Evolutionary conservation across 2,888 invertebrate species (phyloP).

Genomic region (Phalera bucephala): DNA sequence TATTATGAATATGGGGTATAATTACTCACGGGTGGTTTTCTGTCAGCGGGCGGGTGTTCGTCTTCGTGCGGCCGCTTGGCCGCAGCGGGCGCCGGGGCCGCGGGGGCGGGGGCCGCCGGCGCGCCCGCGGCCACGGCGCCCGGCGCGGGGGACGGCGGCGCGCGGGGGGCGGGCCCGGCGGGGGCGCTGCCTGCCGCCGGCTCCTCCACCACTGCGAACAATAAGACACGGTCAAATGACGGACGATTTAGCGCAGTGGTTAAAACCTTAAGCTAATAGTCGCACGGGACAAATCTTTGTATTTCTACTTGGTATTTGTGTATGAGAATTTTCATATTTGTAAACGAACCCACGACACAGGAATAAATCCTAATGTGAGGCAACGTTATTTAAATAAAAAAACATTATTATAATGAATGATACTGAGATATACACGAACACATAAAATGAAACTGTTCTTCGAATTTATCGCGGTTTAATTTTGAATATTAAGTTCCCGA

Average conservation of each 20-base stretch:
- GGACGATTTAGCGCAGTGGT: too few species aligned
- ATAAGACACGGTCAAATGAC: neutral
- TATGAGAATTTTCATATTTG: too few species aligned
- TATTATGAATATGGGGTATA: too few species aligned
- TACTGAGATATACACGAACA: too few species aligned
- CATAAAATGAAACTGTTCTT: too few species aligned
- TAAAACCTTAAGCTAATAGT: too few species aligned
- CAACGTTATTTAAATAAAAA: neutral
- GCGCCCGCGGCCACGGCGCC: constrained; percentile 17
- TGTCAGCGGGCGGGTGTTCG: constrained; percentile 86
- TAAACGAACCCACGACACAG: neutral
- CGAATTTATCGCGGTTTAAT: too few species aligned
- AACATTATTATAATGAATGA: too few species aligned
- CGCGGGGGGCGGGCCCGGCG: constrained; percentile 6
- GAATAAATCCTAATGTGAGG: neutral
- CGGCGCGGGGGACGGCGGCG: constrained; percentile 8
- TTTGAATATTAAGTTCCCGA: too few species aligned
- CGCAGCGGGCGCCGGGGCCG: constrained; percentile 36
- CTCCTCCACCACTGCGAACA: constrained; percentile 60
- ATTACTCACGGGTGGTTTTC: constrained; percentile 88
- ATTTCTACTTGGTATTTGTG: too few species aligned
- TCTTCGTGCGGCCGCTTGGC: constrained; percentile 68
- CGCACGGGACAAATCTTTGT: too few species aligned
- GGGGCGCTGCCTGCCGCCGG: constrained; percentile 33
- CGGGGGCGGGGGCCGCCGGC: constrained; percentile 18